These are phyloP conservation scores for Sycobia sp. DNA, from an alignment of 1,140 invertebrate genomes.

Conservation along the genomic window DNA sequence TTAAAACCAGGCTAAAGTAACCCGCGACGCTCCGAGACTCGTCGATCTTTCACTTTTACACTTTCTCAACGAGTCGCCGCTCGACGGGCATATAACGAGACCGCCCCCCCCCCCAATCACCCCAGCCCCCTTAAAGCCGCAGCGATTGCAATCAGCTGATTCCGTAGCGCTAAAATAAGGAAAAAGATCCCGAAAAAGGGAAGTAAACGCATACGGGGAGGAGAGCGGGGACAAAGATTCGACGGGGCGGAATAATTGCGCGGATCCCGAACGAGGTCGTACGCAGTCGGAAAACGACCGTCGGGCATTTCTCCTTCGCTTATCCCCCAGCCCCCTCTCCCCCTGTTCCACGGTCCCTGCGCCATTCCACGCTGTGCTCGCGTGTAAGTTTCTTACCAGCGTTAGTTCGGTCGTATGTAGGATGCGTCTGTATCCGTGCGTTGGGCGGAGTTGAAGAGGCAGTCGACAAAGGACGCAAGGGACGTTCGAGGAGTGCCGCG, in stretches of 20 bases:
- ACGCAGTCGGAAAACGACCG: conserved; percentile 37
- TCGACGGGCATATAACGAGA: too few relatives aligned
- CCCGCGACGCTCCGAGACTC: too few relatives aligned
- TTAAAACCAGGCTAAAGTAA: too few relatives aligned
- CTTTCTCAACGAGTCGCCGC: too few relatives aligned
- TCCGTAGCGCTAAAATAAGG: background rate
- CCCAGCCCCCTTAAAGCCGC: background rate
- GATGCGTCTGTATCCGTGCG: too few relatives aligned
- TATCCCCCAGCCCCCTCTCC: background rate
- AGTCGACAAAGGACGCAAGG: background rate
- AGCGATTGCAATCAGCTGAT: conserved; percentile 18
- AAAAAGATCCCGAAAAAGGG: background rate
- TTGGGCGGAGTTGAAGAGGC: background rate
- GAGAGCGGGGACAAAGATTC: background rate
- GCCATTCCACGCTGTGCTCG: too few relatives aligned
- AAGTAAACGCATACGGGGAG: too few relatives aligned
- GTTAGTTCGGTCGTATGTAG: background rate
- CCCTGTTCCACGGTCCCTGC: too few relatives aligned
- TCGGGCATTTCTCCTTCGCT: background rate
- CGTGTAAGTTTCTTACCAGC: too few relatives aligned
- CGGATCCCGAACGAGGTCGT: conserved; percentile 55
- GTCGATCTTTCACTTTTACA: too few relatives aligned
- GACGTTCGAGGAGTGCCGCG: background rate
- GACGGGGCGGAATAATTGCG: conserved; percentile 1
- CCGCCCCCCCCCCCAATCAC: too few relatives aligned